Evolutionary conservation across 2,113 vertebrate genomes (phyloP).

Genomic region (Isurus oxyrinchus): DNA sequence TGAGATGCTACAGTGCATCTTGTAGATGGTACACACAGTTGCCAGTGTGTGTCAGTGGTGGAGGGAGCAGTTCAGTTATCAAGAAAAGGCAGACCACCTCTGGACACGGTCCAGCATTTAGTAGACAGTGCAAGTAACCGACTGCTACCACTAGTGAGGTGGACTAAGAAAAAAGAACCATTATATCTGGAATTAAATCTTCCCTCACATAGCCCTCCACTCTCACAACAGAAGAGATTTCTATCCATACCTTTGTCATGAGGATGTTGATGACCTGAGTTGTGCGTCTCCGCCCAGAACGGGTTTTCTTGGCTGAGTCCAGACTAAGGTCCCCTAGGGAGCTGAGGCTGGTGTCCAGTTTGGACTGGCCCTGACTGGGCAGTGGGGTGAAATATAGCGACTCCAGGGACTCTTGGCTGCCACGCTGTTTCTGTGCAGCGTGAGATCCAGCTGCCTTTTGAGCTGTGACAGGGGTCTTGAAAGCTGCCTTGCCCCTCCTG

Average conservation of each 20-base stretch:
- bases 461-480: constrained; percentile 53
- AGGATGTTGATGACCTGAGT: constrained; percentile 77
- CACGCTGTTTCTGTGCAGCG: constrained; percentile 52
- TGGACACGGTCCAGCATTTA: neutral
- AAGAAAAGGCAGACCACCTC: neutral
- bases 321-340: constrained; percentile 53
- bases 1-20: neutral
- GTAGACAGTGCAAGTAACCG: neutral
- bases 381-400: constrained; percentile 83
- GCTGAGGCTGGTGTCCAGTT: constrained; percentile 55
- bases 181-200: neutral
- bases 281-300: constrained; percentile 68
- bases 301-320: constrained; percentile 58
- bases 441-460: constrained; percentile 56
- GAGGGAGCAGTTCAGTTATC: neutral
- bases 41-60: no score
- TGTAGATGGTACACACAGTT: neutral
- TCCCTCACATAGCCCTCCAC: neutral
- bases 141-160: neutral
- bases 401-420: constrained; percentile 65
- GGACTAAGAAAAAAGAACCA: no score
- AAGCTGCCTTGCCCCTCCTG: constrained; percentile 58
- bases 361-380: constrained; percentile 47
- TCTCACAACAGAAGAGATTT: neutral
- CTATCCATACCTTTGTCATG: constrained; percentile 72